Evolutionary conservation across 1,140 invertebrate genomes (phyloP).

Genomic region (Drosophila teissieri): DNA sequence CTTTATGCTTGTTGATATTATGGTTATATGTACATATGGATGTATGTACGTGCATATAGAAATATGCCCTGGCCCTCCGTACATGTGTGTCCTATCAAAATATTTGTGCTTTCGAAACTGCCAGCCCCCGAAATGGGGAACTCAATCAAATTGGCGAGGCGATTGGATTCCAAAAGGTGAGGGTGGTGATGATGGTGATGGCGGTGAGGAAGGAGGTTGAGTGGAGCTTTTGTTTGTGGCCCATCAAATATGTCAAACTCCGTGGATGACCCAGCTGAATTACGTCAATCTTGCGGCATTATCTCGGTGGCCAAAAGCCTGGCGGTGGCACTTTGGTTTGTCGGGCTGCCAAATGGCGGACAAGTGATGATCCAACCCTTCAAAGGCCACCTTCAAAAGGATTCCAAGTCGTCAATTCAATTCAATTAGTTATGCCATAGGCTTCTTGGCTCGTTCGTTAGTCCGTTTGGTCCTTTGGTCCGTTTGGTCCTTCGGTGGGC

Average conservation of each 20-base stretch:
- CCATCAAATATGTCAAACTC: constrained; percentile 30
- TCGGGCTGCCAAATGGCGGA: constrained; percentile 3
- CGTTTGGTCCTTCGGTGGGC: not conserved
- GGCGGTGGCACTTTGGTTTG: constrained; percentile 17
- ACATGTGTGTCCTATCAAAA: constrained; percentile 46
- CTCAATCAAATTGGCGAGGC: constrained; percentile 45
- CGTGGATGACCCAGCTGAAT: constrained; percentile 38
- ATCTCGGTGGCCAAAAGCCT: constrained; percentile 20
- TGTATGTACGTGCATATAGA: too few relatives aligned
- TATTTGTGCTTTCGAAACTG: constrained; percentile 42
- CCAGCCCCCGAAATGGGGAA: constrained; percentile 20
- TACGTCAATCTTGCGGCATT: constrained; percentile 50
- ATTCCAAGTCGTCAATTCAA: constrained; percentile 25
- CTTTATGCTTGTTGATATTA: constrained; percentile 51
- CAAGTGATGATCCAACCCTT: constrained; percentile 33
- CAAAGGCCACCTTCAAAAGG: constrained; percentile 11
- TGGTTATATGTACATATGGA: constrained; percentile 19
- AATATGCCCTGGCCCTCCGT: not conserved
- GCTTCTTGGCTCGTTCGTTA: not conserved
- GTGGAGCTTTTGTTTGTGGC: constrained; percentile 28
- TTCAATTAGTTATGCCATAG: constrained; percentile 43
- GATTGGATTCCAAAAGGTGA: constrained; percentile 8
- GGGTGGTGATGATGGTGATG: too few relatives aligned
- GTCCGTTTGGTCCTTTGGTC: not conserved
- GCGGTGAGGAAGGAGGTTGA: not conserved